Base-by-base conservation (phyloP, 1,140 invertebrate species). In the Trichonephila inaurata region DNA sequence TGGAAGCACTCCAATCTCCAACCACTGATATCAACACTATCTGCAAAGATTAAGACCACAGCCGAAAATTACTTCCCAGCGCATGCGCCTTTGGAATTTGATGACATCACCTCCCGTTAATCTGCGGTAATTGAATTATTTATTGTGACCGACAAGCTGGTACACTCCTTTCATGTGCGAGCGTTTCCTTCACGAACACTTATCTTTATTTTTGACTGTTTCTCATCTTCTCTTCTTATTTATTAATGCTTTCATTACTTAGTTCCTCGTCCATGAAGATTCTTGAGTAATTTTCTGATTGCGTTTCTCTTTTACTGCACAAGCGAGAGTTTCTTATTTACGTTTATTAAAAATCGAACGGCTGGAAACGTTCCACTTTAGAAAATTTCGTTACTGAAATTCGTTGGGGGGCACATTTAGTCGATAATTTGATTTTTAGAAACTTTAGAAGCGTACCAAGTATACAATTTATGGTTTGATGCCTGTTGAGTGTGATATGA, bases 191-290 rank as follows among this genome's bases (percentile, higher is more conserved):
- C 16, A 14, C 24, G 61, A 16, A 88, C 24, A 88, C 61, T 64
- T 64, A 88, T 88, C n/a, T 88, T 88, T 64, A 88, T 88, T 85
- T 85, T 58, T 60, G 82, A 24, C 60, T 58, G 60, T 66, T 64
- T 21, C 86, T 88, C 58, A 88, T 88, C 86, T 88, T 88, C 24
- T 44, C 61, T 61, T 64, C 58, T 88, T 88, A 88, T 88, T 88
- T 88, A 88, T 88, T 88, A 64, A 88, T 64, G 61, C 60, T 88
- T 88, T 88, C 60, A 88, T 88, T 88, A 88, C 86, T 88, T 88
- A 64, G 82, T 85, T 85, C 58, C 86, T 61, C 28, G 81, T 51
- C 51, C 81, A n/a, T 58, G 81, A 44, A 83, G 81, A 40, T 51
- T n/a, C 51, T 83, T n/a, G 51, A 2, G n/a, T 58, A 83, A 83